Conservation (phyloP, 2,888 invertebrate genomes). For the Onchidella celtica region DNA sequence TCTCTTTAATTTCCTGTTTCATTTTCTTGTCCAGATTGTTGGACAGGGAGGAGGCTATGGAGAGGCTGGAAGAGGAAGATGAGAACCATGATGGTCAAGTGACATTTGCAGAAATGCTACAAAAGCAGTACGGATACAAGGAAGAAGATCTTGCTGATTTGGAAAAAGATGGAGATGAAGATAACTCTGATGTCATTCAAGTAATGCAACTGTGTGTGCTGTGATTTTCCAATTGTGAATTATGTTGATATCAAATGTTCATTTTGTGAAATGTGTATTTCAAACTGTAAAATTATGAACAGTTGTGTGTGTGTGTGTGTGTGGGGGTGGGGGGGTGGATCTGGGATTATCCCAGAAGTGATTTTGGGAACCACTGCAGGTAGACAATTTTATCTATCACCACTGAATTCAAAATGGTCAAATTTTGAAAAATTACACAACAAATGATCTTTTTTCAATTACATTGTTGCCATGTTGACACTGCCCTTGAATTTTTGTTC, state of each 20-base stretch:
- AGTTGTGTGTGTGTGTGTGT: background rate
- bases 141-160: conserved; percentile 79
- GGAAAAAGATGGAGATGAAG: conserved; percentile 44
- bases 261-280: background rate
- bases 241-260: background rate
- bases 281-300: background rate
- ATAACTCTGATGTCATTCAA: conserved; percentile 22
- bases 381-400: too few species aligned
- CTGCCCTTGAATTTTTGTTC: too few species aligned
- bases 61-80: conserved; percentile 91
- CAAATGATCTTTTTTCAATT: too few species aligned
- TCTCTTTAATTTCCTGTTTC: too few species aligned
- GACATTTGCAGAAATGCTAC: conserved; percentile 94
- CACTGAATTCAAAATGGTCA: too few species aligned
- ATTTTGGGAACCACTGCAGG: too few species aligned
- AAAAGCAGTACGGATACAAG: conserved; percentile 90
- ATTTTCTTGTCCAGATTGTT: background rate
- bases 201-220: background rate
- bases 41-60: conserved; percentile 88
- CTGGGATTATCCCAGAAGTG: background rate
- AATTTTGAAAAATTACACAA: too few species aligned
- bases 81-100: conserved; percentile 89
- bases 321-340: background rate
- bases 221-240: background rate
- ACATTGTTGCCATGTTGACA: too few species aligned